Evolutionary conservation across 30 jellyfish, hydroid and myxozoan genomes (phyloP).

Genomic region (Pelagia noctiluca): DNA sequence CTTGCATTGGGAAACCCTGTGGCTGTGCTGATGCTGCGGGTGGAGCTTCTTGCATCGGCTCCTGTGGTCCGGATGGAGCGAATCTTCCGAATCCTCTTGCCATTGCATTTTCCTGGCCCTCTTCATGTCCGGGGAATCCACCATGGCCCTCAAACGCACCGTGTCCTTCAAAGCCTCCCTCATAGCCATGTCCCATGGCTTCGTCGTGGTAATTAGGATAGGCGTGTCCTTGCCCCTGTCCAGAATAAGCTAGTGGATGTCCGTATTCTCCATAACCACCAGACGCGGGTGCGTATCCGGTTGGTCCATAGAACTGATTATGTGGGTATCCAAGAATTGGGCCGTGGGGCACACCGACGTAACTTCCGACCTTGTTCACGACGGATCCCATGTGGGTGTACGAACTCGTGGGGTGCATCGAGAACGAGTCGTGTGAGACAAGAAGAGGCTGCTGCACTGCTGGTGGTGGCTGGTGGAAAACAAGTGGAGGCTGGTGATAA

Average conservation of each 20-base stretch:
- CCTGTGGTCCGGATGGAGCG: constrained; percentile 16
- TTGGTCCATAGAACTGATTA: constrained; percentile 83
- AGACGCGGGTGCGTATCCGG: constrained; percentile 88
- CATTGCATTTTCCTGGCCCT: constrained; percentile 63
- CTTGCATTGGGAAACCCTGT: constrained; percentile 41
- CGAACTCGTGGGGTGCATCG: constrained; percentile 79
- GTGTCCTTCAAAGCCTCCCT: constrained; percentile 55
- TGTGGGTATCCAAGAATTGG: constrained; percentile 91
- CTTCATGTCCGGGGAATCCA: constrained; percentile 46
- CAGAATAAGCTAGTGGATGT: constrained; percentile 74
- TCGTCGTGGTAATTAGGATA: constrained; percentile 40
- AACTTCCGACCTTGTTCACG: constrained; percentile 89
- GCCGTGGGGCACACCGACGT: constrained; percentile 96
- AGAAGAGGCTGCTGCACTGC: constrained; percentile 94
- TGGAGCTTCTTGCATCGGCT: constrained; percentile 66
- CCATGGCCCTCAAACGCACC: constrained; percentile 51
- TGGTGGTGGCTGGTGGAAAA: constrained; percentile 96
- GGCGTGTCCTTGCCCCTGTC: constrained; percentile 47
- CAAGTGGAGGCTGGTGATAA: constrained; percentile 93
- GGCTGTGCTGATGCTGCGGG: no score
- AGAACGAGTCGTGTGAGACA: constrained; percentile 91
- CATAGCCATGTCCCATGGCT: constrained; percentile 52
- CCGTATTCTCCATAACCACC: constrained; percentile 77
- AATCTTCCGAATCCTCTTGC: constrained; percentile 34
- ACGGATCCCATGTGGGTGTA: constrained; percentile 95